Conservation (phyloP, 2,797 vertebrate species). For the Acanthurus tractus region DNA sequence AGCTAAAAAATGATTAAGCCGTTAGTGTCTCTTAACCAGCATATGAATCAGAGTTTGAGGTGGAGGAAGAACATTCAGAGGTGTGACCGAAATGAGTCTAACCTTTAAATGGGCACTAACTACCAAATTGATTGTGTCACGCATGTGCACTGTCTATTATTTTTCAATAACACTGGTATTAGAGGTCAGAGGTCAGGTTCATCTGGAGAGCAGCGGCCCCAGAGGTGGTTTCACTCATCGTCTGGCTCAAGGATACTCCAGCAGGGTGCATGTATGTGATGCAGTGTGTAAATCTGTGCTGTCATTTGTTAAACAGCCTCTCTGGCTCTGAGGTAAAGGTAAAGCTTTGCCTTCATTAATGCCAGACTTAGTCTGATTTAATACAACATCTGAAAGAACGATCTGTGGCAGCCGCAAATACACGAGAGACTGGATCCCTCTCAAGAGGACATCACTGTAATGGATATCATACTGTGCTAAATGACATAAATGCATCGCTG, state of each 20-base stretch:
- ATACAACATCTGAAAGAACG: slow-evolving; percentile 9
- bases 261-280: background rate
- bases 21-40: too few relatives aligned
- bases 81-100: too few relatives aligned
- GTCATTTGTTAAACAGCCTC: background rate
- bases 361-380: slow-evolving; percentile 43
- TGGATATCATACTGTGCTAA: slow-evolving; percentile 39
- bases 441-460: slow-evolving; percentile 43
- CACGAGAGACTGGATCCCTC: slow-evolving; percentile 40
- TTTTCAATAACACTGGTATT: background rate
- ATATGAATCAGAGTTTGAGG: too few relatives aligned
- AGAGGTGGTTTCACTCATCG: background rate
- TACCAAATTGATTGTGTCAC: too few relatives aligned
- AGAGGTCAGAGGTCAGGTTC: slow-evolving; percentile 13
- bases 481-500: slow-evolving; percentile 28
- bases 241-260: slow-evolving; percentile 20
- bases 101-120: too few relatives aligned
- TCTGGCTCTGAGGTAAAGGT: slow-evolving; percentile 23
- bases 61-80: too few relatives aligned
- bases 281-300: background rate
- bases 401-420: slow-evolving; percentile 28
- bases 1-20: too few relatives aligned
- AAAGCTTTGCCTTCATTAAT: slow-evolving; percentile 41
- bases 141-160: too few relatives aligned
- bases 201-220: background rate